Evolutionary conservation across 1,140 invertebrate species (phyloP).

Genomic region (Zaprionus ghesquierei): DNA sequence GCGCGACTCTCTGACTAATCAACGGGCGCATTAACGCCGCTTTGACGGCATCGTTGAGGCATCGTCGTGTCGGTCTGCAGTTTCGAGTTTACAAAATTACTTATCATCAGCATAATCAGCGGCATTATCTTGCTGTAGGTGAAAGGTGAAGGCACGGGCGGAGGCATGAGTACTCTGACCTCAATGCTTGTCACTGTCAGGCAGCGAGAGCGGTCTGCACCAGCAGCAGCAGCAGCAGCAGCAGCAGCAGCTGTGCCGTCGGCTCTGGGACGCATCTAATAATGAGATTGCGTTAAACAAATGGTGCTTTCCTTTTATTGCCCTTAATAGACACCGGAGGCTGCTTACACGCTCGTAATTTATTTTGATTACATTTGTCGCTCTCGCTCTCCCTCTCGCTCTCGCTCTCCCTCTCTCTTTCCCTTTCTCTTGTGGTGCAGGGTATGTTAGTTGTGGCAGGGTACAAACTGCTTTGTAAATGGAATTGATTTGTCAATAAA

Average conservation of each 20-base stretch:
- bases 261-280: conserved; percentile 61
- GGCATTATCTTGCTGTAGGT: conserved; percentile 59
- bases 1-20: conserved; percentile 49
- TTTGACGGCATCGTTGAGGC: conserved; percentile 31
- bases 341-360: conserved; percentile 79
- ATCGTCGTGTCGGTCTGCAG: conserved; percentile 56
- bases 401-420: not conserved
- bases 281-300: conserved; percentile 81
- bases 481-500: conserved; percentile 27
- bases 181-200: conserved; percentile 43
- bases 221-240: not conserved
- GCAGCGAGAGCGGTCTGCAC: not conserved
- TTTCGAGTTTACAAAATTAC: conserved; percentile 73
- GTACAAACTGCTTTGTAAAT: not conserved
- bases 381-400: conserved; percentile 6
- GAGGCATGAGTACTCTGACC: conserved; percentile 24
- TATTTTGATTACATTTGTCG: conserved; percentile 79
- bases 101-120: conserved; percentile 78
- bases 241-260: conserved; percentile 62
- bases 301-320: conserved; percentile 78
- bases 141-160: not conserved
- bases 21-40: conserved; percentile 72
- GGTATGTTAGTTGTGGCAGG: conserved; percentile 5
- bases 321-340: conserved; percentile 78
- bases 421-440: not conserved